A percentile compares a stretch with the other conserved stretches of the same genome.
Conservation (phyloP, 2,888 invertebrate genomes). For the Julus scandinavius region DNA sequence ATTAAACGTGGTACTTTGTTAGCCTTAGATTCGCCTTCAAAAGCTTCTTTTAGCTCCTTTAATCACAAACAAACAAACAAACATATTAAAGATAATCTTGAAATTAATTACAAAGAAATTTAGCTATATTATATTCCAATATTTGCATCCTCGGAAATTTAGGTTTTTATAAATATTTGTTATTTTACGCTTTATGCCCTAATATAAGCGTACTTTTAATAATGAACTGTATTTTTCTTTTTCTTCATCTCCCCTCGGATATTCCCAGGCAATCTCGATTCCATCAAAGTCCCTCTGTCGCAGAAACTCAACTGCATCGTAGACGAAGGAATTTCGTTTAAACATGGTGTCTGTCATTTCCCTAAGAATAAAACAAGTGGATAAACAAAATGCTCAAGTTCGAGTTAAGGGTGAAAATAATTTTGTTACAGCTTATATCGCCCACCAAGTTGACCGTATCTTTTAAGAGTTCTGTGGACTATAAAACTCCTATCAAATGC, state of each 20-base stretch:
- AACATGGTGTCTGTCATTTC: constrained; percentile 90
- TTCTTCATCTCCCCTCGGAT: constrained; percentile 87
- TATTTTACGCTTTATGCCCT: too few species aligned
- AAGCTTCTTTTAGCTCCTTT: constrained; percentile 85
- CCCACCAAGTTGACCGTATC: too few species aligned
- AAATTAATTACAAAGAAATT: not conserved
- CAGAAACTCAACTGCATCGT: constrained; percentile 92
- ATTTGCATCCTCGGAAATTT: too few species aligned
- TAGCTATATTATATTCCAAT: too few species aligned
- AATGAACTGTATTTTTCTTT: constrained; percentile 92
- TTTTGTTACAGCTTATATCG: not conserved
- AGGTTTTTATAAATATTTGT: too few species aligned
- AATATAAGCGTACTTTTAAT: constrained; percentile 68
- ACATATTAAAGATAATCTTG: not conserved
- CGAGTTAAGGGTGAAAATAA: not conserved
- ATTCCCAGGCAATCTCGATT: constrained; percentile 94
- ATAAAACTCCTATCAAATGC: not conserved
- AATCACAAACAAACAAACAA: not conserved
- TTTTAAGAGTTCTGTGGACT: not conserved
- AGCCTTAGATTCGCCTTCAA: constrained; percentile 91
- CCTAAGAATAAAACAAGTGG: constrained; percentile 72
- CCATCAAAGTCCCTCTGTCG: constrained; percentile 92
- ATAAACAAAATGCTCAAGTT: not conserved
- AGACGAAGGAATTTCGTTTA: constrained; percentile 95
- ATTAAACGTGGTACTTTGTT: constrained; percentile 82